Percentiles rank a stretch among this genome's conserved stretches.
These are phyloP conservation scores for Ranitomeya imitator DNA, from an alignment of 2,113 vertebrate genomes.

Conservation along the genomic window DNA sequence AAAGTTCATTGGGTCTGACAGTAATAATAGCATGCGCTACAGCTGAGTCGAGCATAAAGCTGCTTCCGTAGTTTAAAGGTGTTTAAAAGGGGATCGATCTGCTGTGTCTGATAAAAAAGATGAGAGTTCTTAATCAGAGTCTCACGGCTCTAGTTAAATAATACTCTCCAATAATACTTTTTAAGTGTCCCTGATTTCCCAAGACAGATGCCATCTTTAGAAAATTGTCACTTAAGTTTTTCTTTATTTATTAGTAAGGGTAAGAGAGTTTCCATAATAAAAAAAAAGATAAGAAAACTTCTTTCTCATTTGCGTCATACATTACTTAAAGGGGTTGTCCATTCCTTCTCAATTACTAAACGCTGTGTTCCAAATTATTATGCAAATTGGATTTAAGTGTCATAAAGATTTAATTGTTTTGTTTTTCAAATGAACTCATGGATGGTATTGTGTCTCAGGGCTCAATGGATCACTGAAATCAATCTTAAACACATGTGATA, in stretches of 20 bases:
- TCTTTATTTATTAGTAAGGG: neutral
- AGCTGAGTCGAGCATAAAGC: constrained; percentile 17
- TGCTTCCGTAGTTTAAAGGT: constrained; percentile 33
- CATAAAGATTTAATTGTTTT: too few relatives aligned
- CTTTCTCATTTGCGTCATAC: too few relatives aligned
- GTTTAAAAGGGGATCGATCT: constrained; percentile 27
- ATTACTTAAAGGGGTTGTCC: too few relatives aligned
- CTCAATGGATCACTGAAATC: too few relatives aligned
- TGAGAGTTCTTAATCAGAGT: constrained; percentile 28
- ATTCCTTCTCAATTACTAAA: too few relatives aligned
- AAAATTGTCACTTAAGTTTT: neutral
- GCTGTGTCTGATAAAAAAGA: neutral
- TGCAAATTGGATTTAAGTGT: too few relatives aligned
- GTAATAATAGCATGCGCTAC: constrained; percentile 31
- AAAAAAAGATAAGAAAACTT: too few relatives aligned
- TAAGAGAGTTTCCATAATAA: too few relatives aligned
- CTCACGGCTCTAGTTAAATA: neutral
- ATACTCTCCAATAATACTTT: neutral
- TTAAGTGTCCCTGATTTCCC: neutral
- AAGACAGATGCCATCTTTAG: neutral
- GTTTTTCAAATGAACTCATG: too few relatives aligned
- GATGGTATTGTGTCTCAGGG: too few relatives aligned
- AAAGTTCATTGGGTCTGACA: constrained; percentile 41
- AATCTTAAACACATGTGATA: too few relatives aligned
- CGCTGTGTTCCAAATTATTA: too few relatives aligned